Evolutionary conservation across 2,797 vertebrate species (phyloP).

Genomic region (Poecile montanus): DNA sequence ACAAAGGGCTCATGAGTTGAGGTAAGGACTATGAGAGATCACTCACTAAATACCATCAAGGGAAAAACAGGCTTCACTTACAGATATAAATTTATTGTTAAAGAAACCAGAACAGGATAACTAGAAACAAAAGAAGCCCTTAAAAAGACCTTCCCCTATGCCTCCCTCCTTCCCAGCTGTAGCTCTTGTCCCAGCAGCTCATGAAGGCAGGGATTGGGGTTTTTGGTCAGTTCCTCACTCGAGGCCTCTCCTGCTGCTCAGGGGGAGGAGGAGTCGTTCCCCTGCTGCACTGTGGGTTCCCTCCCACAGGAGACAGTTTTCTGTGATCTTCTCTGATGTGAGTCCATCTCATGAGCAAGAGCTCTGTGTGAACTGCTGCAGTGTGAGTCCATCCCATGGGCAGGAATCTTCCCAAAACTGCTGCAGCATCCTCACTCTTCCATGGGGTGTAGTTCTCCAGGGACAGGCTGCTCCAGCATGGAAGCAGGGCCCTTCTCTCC

Average conservation of each 20-base stretch:
- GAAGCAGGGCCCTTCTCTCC: background rate
- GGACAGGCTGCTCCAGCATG: background rate
- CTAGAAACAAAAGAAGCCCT: background rate
- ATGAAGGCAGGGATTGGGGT: background rate
- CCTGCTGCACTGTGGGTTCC: background rate
- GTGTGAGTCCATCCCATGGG: background rate
- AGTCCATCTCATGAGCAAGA: background rate
- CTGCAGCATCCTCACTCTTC: too few species aligned
- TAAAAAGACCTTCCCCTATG: background rate
- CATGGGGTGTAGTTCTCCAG: background rate
- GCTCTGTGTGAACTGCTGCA: background rate
- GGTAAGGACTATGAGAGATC: rapidly evolving
- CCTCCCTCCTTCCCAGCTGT: background rate
- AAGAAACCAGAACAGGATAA: background rate
- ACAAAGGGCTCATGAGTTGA: background rate
- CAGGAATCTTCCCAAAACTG: background rate
- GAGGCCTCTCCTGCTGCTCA: rapidly evolving
- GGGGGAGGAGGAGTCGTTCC: background rate
- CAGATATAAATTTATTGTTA: background rate
- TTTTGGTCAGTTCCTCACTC: background rate
- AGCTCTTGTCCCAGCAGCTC: background rate
- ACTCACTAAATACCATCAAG: background rate
- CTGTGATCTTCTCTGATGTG: rapidly evolving
- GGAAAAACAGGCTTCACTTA: background rate
- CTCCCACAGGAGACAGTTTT: background rate